Conservation (phyloP, 2,888 invertebrate species). For the Calliopum simillimum region DNA sequence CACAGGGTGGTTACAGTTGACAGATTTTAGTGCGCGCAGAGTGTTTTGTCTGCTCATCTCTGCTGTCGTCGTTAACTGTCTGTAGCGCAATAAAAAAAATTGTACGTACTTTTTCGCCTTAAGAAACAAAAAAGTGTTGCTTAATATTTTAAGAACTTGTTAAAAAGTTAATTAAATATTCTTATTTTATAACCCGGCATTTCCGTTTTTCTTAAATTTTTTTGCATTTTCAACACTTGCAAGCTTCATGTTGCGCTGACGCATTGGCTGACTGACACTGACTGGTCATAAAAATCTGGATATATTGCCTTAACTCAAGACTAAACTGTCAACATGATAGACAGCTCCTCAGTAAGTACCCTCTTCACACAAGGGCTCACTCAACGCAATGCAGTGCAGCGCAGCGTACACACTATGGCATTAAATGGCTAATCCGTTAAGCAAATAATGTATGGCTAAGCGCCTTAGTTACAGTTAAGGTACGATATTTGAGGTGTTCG, state of each 20-base stretch:
- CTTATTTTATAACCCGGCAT: constrained; percentile 48
- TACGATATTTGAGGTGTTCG: background rate
- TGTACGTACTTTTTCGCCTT: too few species aligned
- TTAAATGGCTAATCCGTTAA: constrained; percentile 48
- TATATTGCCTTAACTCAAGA: background rate
- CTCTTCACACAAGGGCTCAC: background rate
- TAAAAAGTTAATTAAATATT: constrained; percentile 41
- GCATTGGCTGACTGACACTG: constrained; percentile 31
- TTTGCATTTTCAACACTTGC: constrained; percentile 39
- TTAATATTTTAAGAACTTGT: background rate
- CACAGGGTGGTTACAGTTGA: background rate
- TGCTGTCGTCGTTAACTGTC: too few species aligned
- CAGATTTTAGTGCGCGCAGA: background rate
- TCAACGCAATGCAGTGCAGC: too few species aligned
- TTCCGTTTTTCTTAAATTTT: constrained; percentile 39
- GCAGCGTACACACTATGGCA: constrained; percentile 18
- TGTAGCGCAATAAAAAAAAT: too few species aligned
- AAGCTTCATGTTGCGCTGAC: background rate
- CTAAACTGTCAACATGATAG: constrained; percentile 27
- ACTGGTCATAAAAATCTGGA: constrained; percentile 38
- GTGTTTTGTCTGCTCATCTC: background rate
- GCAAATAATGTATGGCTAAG: constrained; percentile 50
- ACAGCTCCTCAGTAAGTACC: constrained; percentile 24
- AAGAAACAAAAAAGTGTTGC: too few species aligned
- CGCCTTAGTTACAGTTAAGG: constrained; percentile 39